Conservation (phyloP, 2,113 vertebrate species). For the Ornithorhynchus anatinus region DNA sequence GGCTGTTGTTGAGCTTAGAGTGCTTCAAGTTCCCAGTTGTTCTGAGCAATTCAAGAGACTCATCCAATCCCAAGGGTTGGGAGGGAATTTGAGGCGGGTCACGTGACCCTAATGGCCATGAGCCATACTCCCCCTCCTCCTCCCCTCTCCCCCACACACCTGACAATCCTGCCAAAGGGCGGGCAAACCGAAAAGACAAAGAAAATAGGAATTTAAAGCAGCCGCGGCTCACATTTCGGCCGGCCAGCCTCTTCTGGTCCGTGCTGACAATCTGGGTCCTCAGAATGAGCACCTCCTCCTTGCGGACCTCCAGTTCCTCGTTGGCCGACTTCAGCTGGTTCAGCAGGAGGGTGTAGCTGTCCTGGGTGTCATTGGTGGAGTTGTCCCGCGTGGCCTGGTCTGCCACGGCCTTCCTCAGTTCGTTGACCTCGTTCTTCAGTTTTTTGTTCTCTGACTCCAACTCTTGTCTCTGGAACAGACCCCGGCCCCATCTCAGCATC, state of each 20-base stretch:
- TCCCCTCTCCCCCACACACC: constrained; percentile 23
- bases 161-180: no score
- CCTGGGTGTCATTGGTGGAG: constrained; percentile 67
- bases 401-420: constrained; percentile 79
- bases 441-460: constrained; percentile 95
- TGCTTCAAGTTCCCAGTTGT: no score
- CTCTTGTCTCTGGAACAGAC: constrained; percentile 85
- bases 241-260: constrained; percentile 67
- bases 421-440: constrained; percentile 92
- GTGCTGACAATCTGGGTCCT: constrained; percentile 85
- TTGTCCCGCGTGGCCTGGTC: constrained; percentile 66
- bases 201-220: no score
- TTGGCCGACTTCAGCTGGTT: constrained; percentile 85
- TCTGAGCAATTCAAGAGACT: no score
- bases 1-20: no score
- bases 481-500: not conserved
- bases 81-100: no score
- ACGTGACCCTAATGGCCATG: no score
- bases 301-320: constrained; percentile 94
- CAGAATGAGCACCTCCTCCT: constrained; percentile 94
- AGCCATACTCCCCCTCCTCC: no score
- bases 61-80: no score
- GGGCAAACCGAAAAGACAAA: no score
- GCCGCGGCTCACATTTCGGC: constrained; percentile 54
- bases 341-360: constrained; percentile 82